A percentile compares a stretch with the other conserved stretches of the same genome.
Evolutionary conservation across 2,113 vertebrate species (phyloP).

Genomic region (Varanus komodoensis): DNA sequence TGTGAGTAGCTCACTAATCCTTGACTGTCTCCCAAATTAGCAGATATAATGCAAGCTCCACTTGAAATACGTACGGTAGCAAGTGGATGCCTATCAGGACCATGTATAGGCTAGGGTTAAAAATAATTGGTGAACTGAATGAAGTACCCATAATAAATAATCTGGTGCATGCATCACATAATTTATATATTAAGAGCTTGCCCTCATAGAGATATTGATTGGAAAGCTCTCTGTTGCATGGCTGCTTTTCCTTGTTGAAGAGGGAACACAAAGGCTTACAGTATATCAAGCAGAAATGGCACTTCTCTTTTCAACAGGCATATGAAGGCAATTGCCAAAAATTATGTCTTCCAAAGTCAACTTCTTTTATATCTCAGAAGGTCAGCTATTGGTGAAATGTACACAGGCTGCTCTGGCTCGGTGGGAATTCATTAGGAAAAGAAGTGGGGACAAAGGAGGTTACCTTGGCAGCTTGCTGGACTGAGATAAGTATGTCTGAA

Average conservation of each 20-base stretch:
- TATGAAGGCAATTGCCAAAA: not conserved
- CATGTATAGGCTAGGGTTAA: not conserved
- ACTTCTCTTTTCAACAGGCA: not conserved
- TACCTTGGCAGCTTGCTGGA: constrained; percentile 2
- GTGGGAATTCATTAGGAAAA: not conserved
- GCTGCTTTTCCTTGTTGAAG: not conserved
- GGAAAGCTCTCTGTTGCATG: not conserved
- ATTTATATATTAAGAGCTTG: not conserved
- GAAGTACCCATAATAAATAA: not conserved
- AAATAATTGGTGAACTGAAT: not conserved
- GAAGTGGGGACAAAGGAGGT: not conserved
- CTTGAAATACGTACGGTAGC: not conserved
- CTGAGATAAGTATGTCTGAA: constrained; percentile 8
- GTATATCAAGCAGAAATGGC: not conserved
- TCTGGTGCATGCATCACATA: not conserved
- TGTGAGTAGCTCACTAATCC: not conserved
- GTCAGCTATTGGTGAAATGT: not conserved
- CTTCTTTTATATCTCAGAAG: constrained; percentile 19
- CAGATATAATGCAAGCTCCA: not conserved
- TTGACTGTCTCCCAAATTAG: not conserved
- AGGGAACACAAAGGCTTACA: not conserved
- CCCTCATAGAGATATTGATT: not conserved
- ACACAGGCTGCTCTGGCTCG: not conserved
- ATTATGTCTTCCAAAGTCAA: not conserved
- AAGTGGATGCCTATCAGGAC: not conserved